Evolutionary conservation across 2,888 invertebrate species (phyloP).

Genomic region (Cheilosia urbana): DNA sequence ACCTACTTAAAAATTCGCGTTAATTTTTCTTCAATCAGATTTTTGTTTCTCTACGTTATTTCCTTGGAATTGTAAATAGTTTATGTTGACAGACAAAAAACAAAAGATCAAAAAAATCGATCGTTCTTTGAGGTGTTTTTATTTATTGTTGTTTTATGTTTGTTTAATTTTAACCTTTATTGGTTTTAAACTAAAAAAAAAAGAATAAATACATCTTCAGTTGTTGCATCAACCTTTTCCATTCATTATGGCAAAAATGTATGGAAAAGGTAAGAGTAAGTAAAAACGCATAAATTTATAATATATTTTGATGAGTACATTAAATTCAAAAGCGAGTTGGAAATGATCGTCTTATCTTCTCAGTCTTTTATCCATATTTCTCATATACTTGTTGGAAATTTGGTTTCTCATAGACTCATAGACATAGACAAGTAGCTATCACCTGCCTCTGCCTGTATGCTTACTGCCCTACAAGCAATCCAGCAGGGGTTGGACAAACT

Average conservation of each 20-base stretch:
- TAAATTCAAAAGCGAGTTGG: constrained; percentile 17
- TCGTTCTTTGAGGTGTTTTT: constrained; percentile 53
- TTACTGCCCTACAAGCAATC: too few relatives aligned
- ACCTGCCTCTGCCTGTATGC: too few relatives aligned
- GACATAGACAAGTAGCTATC: too few relatives aligned
- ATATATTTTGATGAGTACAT: neutral
- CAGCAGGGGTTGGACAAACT: too few relatives aligned
- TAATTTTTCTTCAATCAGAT: constrained; percentile 48
- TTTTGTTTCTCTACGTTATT: constrained; percentile 52
- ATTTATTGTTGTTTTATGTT: constrained; percentile 63
- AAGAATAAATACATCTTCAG: constrained; percentile 63
- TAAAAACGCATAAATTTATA: constrained; percentile 77
- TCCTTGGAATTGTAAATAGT: constrained; percentile 69
- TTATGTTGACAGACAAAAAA: constrained; percentile 45
- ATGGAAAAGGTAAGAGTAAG: constrained; percentile 85
- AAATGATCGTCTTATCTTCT: neutral
- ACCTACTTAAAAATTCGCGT: constrained; percentile 49
- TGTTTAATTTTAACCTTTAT: constrained; percentile 66
- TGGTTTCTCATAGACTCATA: too few relatives aligned
- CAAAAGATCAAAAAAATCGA: constrained; percentile 6
- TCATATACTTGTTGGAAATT: too few relatives aligned
- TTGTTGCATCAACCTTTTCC: constrained; percentile 74
- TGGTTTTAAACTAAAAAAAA: constrained; percentile 56
- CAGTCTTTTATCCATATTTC: too few relatives aligned
- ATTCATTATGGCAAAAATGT: constrained; percentile 83